A percentile compares a stretch with the other conserved stretches of the same genome.
These are phyloP conservation scores for Cladorhizidae sp. DNA, from an alignment of 37 sponge, comb jelly and placozoan genomes.

Conservation along the genomic window DNA sequence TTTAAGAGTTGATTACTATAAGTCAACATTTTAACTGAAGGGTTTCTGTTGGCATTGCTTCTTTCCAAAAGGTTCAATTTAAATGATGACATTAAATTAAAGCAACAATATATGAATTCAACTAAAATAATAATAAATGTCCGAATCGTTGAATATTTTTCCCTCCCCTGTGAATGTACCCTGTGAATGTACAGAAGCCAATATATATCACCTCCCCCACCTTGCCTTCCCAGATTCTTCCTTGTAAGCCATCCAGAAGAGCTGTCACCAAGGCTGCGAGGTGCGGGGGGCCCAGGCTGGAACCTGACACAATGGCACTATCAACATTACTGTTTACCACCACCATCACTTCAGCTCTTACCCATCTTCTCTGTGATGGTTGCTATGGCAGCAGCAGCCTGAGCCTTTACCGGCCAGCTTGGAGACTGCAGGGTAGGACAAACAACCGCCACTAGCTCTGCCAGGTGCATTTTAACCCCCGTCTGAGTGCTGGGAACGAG, in stretches of 20 bases:
- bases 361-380: conserved; percentile 75
- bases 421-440: conserved; percentile 37
- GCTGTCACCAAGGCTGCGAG: conserved; percentile 28
- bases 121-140: too few species aligned
- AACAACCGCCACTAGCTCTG: conserved; percentile 46
- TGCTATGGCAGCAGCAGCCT: conserved; percentile 69
- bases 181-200: too few species aligned
- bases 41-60: too few species aligned
- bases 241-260: conserved; percentile 47
- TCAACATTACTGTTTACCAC: not conserved
- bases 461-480: conserved; percentile 46
- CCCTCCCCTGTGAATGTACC: too few species aligned
- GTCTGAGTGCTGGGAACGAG: conserved; percentile 52
- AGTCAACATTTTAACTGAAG: too few species aligned
- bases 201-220: not conserved
- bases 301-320: conserved; percentile 12
- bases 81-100: too few species aligned
- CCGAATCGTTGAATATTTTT: too few species aligned
- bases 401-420: conserved; percentile 72
- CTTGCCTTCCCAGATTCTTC: conserved; percentile 80
- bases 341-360: conserved; percentile 14
- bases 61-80: too few species aligned
- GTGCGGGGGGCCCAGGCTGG: conserved; percentile 47
- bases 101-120: too few species aligned
- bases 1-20: too few species aligned